Percentiles rank a stretch among this genome's conserved stretches.
phyloP scores from a whole-genome alignment of 1,140 invertebrate genomes.

The Tyrophagus putrescentiae region DNA sequence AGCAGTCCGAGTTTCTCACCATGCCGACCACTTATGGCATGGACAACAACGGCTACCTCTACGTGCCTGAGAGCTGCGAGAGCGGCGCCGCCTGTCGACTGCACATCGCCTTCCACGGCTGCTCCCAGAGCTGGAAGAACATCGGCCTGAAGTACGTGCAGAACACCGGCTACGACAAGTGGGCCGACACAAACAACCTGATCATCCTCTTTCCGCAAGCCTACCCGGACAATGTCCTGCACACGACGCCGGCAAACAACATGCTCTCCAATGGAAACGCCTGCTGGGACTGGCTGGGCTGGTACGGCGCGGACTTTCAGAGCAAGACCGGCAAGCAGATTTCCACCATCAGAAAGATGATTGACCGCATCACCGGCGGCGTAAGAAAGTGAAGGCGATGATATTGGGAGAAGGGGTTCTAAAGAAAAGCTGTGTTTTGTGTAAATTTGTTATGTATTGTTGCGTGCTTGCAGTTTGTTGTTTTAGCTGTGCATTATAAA shows the following conservation, averaged over 20 bases:
- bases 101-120: constrained; percentile 15
- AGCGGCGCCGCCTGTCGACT: constrained; percentile 1
- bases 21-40: background rate
- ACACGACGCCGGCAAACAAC: background rate
- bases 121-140: background rate
- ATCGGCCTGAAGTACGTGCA: constrained; percentile 8
- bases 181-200: constrained; percentile 17
- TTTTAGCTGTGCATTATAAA: no score
- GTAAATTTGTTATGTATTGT: no score
- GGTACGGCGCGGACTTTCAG: constrained; percentile 8
- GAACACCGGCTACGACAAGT: constrained; percentile 14
- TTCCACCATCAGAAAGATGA: constrained; percentile 14
- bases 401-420: no score
- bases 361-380: constrained; percentile 11
- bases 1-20: constrained; percentile 13
- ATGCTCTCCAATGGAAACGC: constrained; percentile 2
- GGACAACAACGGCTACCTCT: constrained; percentile 2
- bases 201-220: constrained; percentile 16
- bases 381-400: background rate
- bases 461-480: no score
- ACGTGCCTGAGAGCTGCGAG: constrained; percentile 6
- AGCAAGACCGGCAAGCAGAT: constrained; percentile 5
- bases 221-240: background rate
- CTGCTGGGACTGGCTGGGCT: constrained; percentile 16
- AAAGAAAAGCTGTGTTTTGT: no score